phyloP scores from a whole-genome alignment of 2,888 invertebrate species.

The Pyrocoelia pectoralis region DNA sequence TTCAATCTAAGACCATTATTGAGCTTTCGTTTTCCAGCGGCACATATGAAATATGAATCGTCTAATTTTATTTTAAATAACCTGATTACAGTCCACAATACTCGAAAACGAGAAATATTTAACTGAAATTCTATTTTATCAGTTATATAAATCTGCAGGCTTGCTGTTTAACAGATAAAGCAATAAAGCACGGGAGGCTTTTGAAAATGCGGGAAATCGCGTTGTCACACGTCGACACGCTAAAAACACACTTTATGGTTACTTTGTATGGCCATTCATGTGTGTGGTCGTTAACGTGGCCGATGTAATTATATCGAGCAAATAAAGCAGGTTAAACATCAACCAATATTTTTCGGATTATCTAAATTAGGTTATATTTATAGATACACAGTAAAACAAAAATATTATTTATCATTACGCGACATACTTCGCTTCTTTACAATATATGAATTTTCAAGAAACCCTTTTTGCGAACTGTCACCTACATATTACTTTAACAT shows the following conservation, averaged over 20 bases:
- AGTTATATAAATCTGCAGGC: neutral
- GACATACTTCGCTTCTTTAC: no score
- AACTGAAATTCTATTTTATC: neutral
- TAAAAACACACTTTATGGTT: constrained; percentile 1
- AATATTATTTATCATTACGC: no score
- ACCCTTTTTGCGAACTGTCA: neutral
- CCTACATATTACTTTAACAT: constrained; percentile 1
- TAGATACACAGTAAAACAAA: no score
- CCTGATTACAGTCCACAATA: no score
- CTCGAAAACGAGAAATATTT: neutral
- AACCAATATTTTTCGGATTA: neutral
- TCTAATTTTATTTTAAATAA: no score
- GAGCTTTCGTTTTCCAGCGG: no score
- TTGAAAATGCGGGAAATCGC: neutral
- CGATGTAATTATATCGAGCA: neutral
- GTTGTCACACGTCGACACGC: neutral
- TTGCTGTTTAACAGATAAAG: constrained; percentile 1
- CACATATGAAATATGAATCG: no score
- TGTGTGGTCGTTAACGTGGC: neutral
- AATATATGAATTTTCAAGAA: constrained; percentile 1
- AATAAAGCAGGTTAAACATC: neutral
- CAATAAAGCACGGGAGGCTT: constrained; percentile 1
- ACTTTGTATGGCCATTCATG: neutral
- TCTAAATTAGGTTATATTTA: neutral
- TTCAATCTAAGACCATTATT: no score